These are phyloP conservation scores for Hedya salicella DNA, from an alignment of 2,888 invertebrate genomes.

Conservation along the genomic window DNA sequence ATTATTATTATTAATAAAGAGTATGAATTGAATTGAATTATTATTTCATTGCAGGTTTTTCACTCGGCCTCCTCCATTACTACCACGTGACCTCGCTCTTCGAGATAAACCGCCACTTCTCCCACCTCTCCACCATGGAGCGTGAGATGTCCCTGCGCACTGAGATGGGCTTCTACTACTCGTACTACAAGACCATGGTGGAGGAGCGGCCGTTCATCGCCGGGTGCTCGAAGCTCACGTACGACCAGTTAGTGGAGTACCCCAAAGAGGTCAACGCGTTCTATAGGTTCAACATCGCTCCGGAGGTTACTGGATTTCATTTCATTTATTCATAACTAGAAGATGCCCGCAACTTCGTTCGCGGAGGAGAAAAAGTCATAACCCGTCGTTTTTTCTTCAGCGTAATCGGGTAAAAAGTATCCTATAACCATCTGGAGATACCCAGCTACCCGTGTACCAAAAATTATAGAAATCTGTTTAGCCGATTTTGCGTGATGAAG, in stretches of 20 bases:
- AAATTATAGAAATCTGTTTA: no score
- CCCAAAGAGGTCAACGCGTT: conserved; percentile 92
- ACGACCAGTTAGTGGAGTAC: conserved; percentile 92
- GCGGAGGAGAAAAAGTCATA: no score
- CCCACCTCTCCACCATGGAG: conserved; percentile 92
- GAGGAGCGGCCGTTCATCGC: conserved; percentile 86
- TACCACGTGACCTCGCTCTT: conserved; percentile 90
- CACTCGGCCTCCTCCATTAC: conserved; percentile 85
- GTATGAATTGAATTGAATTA: no score
- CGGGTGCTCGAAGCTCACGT: conserved; percentile 87
- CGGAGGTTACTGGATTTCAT: conserved; percentile 89
- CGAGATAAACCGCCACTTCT: conserved; percentile 94
- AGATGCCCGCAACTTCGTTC: no score
- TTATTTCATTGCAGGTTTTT: conserved; percentile 79
- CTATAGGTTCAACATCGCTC: conserved; percentile 92
- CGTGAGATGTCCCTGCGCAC: conserved; percentile 94
- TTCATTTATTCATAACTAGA: no score
- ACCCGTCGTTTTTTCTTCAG: no score
- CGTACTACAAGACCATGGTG: conserved; percentile 93
- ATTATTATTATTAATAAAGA: no score
- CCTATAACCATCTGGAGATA: no score
- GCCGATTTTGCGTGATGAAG: no score
- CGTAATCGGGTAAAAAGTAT: no score
- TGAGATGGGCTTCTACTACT: conserved; percentile 96
- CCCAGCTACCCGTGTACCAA: no score